Evolutionary conservation across 2,888 invertebrate species (phyloP).

Genomic region (Aphidoletes aphidimyza): DNA sequence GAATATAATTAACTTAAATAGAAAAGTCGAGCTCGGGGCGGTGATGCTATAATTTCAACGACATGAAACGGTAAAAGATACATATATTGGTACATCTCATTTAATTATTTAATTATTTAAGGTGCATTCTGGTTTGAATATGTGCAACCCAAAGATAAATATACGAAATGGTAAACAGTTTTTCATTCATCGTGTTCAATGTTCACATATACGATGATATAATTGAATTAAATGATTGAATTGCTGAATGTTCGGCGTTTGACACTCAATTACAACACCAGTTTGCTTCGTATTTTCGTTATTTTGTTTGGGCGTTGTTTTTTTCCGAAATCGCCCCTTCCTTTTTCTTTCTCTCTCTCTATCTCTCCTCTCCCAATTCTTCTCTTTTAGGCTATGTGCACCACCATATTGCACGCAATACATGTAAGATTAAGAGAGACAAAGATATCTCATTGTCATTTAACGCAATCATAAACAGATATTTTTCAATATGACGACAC

Average conservation of each 20-base stretch:
- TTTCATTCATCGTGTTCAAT: background rate
- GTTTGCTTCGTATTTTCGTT: background rate
- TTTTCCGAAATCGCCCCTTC: too few relatives aligned
- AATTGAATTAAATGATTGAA: conserved; percentile 4
- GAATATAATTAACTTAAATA: too few relatives aligned
- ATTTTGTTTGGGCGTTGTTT: too few relatives aligned
- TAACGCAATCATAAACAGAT: too few relatives aligned
- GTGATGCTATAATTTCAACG: background rate
- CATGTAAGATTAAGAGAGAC: too few relatives aligned
- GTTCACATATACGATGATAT: background rate
- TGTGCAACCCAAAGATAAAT: background rate
- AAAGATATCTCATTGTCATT: too few relatives aligned
- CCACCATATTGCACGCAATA: too few relatives aligned
- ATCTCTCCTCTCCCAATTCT: too few relatives aligned
- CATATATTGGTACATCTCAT: background rate
- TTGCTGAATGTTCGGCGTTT: background rate
- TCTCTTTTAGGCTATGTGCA: too few relatives aligned
- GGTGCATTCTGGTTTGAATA: background rate
- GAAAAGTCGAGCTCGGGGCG: background rate
- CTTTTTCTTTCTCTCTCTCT: too few relatives aligned
- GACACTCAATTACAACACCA: conserved; percentile 18
- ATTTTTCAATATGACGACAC: too few relatives aligned
- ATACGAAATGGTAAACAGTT: background rate
- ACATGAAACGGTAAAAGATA: background rate
- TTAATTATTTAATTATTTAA: background rate